These are phyloP conservation scores for Pagrus major DNA, from an alignment of 2,113 vertebrate genomes.

Conservation along the genomic window DNA sequence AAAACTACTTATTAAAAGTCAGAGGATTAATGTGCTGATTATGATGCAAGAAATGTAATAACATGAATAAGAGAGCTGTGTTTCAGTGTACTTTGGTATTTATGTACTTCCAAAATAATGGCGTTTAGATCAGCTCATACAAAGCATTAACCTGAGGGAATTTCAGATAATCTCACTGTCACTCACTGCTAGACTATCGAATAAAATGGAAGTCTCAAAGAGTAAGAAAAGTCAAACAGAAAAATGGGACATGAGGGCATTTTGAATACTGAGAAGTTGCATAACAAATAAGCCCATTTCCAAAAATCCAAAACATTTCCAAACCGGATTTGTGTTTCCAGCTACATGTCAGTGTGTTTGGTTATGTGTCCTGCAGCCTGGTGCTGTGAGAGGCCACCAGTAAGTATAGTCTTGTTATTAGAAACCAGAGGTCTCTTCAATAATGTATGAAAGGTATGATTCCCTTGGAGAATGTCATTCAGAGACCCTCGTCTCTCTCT, in stretches of 20 bases:
- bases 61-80: not conserved
- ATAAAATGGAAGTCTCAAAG: not conserved
- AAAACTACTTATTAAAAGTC: slow-evolving; percentile 9
- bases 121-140: not conserved
- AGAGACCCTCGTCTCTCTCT: slow-evolving; percentile 9
- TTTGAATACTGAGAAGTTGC: not conserved
- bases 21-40: not conserved
- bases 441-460: slow-evolving; percentile 66
- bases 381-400: not conserved
- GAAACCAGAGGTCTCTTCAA: slow-evolving; percentile 53
- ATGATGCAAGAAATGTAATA: not conserved
- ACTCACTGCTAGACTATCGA: not conserved
- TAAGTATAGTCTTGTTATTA: slow-evolving; percentile 56
- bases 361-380: not conserved
- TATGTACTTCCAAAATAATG: not conserved
- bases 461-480: slow-evolving; percentile 66
- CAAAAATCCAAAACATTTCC: not conserved
- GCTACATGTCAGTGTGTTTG: not conserved
- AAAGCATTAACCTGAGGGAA: not conserved
- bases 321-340: not conserved
- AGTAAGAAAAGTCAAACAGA: not conserved
- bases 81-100: not conserved
- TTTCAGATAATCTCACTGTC: not conserved
- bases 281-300: not conserved
- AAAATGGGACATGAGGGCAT: not conserved